Percentiles rank a stretch among this genome's conserved stretches.
These are phyloP conservation scores for Heliconius charithonia DNA, from an alignment of 2,888 invertebrate species.

Conservation along the genomic window DNA sequence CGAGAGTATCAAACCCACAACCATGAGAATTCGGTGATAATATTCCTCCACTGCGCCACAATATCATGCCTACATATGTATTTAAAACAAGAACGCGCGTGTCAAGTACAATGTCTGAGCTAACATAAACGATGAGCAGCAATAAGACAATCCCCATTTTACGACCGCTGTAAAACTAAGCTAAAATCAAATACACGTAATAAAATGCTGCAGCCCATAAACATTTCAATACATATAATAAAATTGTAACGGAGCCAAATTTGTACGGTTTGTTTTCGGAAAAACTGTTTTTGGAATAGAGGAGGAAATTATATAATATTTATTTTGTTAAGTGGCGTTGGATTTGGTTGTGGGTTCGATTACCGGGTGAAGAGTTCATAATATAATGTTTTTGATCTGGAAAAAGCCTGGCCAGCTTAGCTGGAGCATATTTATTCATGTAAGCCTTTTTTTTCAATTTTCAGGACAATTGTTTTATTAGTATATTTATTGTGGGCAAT, in stretches of 20 bases:
- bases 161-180: slow-evolving; percentile 38
- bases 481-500: no score
- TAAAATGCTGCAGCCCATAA: slow-evolving; percentile 42
- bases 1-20: not conserved
- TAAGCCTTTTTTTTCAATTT: no score
- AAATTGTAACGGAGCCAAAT: slow-evolving; percentile 19
- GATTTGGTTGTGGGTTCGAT: not conserved
- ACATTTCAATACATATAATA: slow-evolving; percentile 36
- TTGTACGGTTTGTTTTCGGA: not conserved
- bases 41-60: not conserved
- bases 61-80: not conserved
- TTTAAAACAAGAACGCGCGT: slow-evolving; percentile 24
- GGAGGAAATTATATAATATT: not conserved
- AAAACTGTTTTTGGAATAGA: not conserved
- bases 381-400: no score
- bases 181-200: slow-evolving; percentile 37
- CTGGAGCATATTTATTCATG: no score
- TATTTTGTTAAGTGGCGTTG: not conserved
- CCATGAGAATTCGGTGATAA: not conserved
- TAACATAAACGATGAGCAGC: slow-evolving; percentile 23
- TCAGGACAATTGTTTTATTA: no score
- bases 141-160: slow-evolving; percentile 39
- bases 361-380: not conserved
- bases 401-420: no score
- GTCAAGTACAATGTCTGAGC: slow-evolving; percentile 17